phyloP scores from a whole-genome alignment of 2,797 vertebrate genomes.

The Ispidina picta region DNA sequence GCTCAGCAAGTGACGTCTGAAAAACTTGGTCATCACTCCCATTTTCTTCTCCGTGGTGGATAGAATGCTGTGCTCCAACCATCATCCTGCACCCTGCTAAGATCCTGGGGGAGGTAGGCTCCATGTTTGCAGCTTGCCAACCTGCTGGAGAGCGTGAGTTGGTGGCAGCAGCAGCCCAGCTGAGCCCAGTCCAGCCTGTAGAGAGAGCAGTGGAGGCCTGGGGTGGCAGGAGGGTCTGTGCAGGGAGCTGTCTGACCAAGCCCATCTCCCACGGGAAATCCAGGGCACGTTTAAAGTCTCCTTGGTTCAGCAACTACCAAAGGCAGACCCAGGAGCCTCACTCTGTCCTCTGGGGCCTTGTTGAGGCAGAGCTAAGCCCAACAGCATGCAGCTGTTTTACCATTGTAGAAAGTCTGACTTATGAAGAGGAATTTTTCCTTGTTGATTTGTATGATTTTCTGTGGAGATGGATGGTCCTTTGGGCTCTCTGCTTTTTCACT shows the following conservation, averaged over 20 bases:
- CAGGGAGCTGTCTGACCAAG: neutral
- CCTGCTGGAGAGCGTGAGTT: fast-evolving
- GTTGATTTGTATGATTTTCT: conserved; percentile 56
- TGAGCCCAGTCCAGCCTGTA: neutral
- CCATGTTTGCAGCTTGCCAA: neutral
- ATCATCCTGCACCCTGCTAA: neutral
- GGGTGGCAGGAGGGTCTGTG: neutral
- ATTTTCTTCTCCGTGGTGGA: neutral
- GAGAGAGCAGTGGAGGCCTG: neutral
- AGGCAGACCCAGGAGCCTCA: neutral
- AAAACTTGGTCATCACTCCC: neutral
- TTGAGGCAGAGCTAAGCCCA: conserved; percentile 12
- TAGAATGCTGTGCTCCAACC: neutral
- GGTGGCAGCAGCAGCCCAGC: neutral
- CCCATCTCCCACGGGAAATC: neutral
- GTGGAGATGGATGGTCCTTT: conserved; percentile 47
- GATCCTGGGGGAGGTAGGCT: neutral
- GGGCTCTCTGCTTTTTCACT: conserved; percentile 62
- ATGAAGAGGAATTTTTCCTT: conserved; percentile 30
- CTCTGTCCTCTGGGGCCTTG: neutral
- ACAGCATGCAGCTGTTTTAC: conserved; percentile 46
- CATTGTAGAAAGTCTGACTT: neutral
- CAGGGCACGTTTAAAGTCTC: fast-evolving
- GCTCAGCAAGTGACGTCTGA: neutral
- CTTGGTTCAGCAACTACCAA: neutral